These are phyloP conservation scores for Rafetus swinhoei DNA, from an alignment of 2,113 vertebrate species.

Conservation along the genomic window DNA sequence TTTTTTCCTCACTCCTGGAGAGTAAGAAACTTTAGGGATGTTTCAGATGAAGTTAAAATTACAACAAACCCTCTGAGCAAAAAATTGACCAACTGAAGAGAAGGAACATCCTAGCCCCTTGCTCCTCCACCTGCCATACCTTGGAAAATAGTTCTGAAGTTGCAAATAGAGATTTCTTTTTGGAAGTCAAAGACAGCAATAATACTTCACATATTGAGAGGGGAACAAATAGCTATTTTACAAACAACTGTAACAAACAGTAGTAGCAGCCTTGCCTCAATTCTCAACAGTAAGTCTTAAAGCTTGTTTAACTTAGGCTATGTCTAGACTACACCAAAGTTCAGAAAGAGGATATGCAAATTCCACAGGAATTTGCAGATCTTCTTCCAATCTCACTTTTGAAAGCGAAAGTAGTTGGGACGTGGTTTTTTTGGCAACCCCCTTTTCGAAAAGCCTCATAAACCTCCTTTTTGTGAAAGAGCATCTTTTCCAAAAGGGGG, in stretches of 20 bases:
- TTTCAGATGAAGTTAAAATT: background rate
- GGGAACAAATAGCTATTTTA: background rate
- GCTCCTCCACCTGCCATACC: background rate
- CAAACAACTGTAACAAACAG: background rate
- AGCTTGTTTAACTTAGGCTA: no score
- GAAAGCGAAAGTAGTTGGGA: no score
- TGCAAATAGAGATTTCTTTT: background rate
- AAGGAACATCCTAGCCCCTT: background rate
- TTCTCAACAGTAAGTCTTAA: background rate
- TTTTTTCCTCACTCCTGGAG: background rate
- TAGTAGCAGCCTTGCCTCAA: conserved; percentile 5
- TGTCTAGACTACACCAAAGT: no score
- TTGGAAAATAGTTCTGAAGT: background rate
- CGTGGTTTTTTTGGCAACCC: no score
- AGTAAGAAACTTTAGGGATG: background rate
- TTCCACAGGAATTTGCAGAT: no score
- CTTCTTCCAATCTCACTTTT: no score
- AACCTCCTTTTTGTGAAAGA: no score
- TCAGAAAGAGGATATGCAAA: no score
- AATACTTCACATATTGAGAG: background rate
- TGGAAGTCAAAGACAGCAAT: background rate
- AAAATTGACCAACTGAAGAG: background rate
- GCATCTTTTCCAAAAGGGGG: no score
- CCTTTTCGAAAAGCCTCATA: no score
- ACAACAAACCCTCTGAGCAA: background rate